Evolutionary conservation across 2,888 invertebrate genomes (phyloP).

Genomic region (Chrysopilus asiliformis): DNA sequence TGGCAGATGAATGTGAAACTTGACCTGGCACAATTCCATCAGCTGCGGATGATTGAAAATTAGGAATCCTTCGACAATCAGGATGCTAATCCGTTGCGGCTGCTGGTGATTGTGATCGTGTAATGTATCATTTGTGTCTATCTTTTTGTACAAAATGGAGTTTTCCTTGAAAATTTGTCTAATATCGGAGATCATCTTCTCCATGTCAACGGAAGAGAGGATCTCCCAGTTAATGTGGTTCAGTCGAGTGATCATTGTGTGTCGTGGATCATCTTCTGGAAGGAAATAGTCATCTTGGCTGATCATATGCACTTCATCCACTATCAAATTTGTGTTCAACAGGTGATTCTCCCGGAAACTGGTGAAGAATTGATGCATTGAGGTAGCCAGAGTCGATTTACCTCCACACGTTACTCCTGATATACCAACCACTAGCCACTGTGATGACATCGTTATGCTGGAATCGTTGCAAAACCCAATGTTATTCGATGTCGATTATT

Average conservation of each 20-base stretch:
- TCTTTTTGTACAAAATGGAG: constrained; percentile 10
- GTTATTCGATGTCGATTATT: too few species aligned
- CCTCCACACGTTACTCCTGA: constrained; percentile 76
- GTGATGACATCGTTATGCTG: constrained; percentile 17
- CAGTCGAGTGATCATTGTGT: constrained; percentile 47
- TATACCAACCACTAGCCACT: constrained; percentile 52
- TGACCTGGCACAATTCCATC: constrained; percentile 50
- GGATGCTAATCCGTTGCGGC: constrained; percentile 36
- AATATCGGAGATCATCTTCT: constrained; percentile 50
- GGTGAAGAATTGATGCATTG: constrained; percentile 36
- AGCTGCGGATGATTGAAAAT: constrained; percentile 58
- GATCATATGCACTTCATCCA: constrained; percentile 40
- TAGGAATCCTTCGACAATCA: constrained; percentile 66
- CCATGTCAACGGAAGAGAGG: constrained; percentile 57
- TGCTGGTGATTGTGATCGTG: constrained; percentile 19
- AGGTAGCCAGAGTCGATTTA: constrained; percentile 58
- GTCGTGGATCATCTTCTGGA: constrained; percentile 49
- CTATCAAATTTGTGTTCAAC: constrained; percentile 28
- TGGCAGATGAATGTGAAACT: constrained; percentile 59
- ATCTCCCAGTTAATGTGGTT: constrained; percentile 67
- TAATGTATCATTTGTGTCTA: constrained; percentile 2
- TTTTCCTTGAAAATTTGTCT: constrained; percentile 28
- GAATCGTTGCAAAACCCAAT: background rate
- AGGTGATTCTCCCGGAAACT: constrained; percentile 23
- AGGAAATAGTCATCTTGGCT: constrained; percentile 68